A percentile compares a stretch with the other conserved stretches of the same genome.
These are phyloP conservation scores for Tetramorium bicarinatum DNA, from an alignment of 2,888 invertebrate species.

Conservation along the genomic window DNA sequence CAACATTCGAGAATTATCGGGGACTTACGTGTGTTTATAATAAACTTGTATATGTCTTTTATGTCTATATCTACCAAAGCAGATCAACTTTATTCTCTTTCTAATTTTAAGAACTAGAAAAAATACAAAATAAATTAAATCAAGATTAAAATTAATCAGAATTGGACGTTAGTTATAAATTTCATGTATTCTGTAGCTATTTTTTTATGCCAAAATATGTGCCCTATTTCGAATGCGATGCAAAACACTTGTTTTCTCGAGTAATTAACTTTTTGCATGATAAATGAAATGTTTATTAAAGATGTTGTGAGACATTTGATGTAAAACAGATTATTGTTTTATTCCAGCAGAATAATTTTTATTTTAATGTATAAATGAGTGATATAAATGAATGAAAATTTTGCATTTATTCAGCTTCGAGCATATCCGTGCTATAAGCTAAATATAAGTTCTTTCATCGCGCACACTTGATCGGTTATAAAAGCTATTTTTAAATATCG, in stretches of 20 bases:
- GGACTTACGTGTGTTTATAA: neutral
- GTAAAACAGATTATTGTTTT: too few species aligned
- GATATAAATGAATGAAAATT: neutral
- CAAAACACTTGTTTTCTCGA: neutral
- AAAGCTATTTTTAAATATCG: neutral
- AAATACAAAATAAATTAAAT: neutral
- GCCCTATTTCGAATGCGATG: neutral
- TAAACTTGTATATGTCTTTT: neutral
- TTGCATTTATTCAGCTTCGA: neutral
- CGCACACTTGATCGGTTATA: neutral
- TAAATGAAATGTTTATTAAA: neutral
- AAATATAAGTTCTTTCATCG: neutral
- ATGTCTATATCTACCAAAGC: neutral
- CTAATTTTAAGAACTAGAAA: neutral
- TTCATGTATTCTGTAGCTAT: neutral
- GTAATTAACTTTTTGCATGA: neutral
- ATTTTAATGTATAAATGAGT: neutral
- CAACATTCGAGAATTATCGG: neutral
- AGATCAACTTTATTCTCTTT: neutral
- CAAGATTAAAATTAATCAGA: neutral
- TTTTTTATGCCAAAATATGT: neutral
- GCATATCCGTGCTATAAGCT: neutral
- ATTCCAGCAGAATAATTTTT: neutral
- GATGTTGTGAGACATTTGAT: too few species aligned
- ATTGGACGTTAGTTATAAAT: neutral